A percentile compares a stretch with the other conserved stretches of the same genome.
Evolutionary conservation across 1,140 invertebrate genomes (phyloP).

Genomic region (Arion vulgaris): DNA sequence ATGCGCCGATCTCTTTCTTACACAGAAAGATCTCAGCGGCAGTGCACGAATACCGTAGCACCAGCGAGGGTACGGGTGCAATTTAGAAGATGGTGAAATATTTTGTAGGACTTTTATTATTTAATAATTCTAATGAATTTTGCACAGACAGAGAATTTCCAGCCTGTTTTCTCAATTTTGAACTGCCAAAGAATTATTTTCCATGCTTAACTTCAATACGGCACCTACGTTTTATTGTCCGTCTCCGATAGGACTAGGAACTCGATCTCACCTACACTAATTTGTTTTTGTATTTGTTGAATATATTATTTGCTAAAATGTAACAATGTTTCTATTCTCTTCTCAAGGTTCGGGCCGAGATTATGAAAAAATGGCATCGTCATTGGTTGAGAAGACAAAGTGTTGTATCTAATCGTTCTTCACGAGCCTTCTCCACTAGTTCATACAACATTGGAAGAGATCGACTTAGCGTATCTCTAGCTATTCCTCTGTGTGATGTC

Average conservation of each 20-base stretch:
- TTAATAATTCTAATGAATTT: too few relatives aligned
- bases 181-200: not conserved
- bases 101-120: too few relatives aligned
- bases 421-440: slow-evolving; percentile 38
- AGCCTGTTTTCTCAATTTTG: not conserved
- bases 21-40: too few relatives aligned
- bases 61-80: too few relatives aligned
- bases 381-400: slow-evolving; percentile 38
- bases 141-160: too few relatives aligned
- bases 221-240: too few relatives aligned
- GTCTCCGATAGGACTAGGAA: too few relatives aligned
- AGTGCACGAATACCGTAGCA: too few relatives aligned
- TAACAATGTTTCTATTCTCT: not conserved
- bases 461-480: slow-evolving; percentile 33
- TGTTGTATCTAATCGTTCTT: slow-evolving; percentile 33
- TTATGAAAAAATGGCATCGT: slow-evolving; percentile 43
- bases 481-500: not conserved
- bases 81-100: too few relatives aligned
- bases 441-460: slow-evolving; percentile 42
- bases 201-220: slow-evolving; percentile 34
- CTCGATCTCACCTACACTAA: too few relatives aligned
- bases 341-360: slow-evolving; percentile 39
- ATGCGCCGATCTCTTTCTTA: too few relatives aligned
- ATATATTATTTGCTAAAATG: not conserved
- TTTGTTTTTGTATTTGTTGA: too few relatives aligned